Base-by-base conservation (phyloP, 2,888 invertebrate species). In the Orgyia antiqua region DNA sequence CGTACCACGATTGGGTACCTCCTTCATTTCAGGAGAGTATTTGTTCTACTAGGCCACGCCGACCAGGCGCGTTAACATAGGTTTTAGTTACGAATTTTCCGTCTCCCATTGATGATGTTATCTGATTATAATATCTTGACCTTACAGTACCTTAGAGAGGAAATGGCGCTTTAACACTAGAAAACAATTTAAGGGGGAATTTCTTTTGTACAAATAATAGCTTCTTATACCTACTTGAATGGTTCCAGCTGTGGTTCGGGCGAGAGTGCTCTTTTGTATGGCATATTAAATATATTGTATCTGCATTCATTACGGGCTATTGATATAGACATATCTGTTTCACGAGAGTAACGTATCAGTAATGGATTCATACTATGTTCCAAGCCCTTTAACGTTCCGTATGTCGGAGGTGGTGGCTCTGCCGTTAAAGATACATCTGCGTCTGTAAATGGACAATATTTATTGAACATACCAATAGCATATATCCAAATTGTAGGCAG, bases 291-390 rank as follows among this genome's bases (percentile, higher is more conserved):
- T 20, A 97, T 82, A 51, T 93, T 91, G 40, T 92, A 90, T 32
- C 96, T 89, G 54, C 91, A 91, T 61, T 96, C 96, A 52, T 91
- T 91, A 26, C 97, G 87, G 0, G 94, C 91, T 38, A 91, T 89
- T 10, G 94, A 92, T 56, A 97, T 94, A 11, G 95, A 94, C 45
- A 92, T 89, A 58, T 97, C 97, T 0, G 96, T 96, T 84, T 97
- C 97, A 18, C 95, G 89, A 0, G 96, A 94, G 70, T 97, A 97
- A 68, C 94, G 92, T 68, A 95, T 94, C 31, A 97, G 82, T 54
- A 96, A 94, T 1, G 97, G 96, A 78, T 96, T 96, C 91, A 96
- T 94, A 58, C 95, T 95, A 67, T 96, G 95, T 59, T 97, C 96
- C 24, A 96, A 83, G 0, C 95, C 95, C 66, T 95, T 94, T 0